Evolutionary conservation across 2,113 vertebrate species (phyloP).

Genomic region (Rhadina sibilatrix): DNA sequence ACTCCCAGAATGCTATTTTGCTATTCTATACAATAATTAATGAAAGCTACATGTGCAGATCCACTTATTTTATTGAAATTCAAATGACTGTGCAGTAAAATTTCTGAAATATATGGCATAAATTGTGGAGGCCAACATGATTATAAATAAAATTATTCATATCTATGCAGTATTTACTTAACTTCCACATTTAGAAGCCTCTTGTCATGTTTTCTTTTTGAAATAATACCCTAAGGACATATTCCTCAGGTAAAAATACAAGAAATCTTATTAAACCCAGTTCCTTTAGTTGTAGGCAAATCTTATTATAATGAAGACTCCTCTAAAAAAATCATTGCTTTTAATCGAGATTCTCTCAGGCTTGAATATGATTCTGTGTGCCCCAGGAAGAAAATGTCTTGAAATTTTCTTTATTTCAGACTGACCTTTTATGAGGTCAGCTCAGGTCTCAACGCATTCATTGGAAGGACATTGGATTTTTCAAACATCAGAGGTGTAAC

Average conservation of each 20-base stretch:
- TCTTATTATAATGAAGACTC: background rate
- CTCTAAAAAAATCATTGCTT: background rate
- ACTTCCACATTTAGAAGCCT: background rate
- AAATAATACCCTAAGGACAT: background rate
- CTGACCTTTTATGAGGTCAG: background rate
- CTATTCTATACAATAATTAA: background rate
- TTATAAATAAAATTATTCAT: background rate
- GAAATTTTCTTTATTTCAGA: background rate
- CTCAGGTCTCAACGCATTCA: background rate
- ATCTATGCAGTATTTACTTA: background rate
- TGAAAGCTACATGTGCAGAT: background rate
- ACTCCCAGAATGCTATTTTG: background rate
- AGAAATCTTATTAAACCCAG: background rate
- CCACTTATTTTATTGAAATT: background rate
- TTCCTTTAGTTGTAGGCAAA: background rate
- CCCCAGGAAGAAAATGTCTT: background rate
- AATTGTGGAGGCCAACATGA: background rate
- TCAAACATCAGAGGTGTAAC: background rate
- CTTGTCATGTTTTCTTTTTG: background rate
- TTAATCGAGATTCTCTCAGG: slow-evolving; percentile 16
- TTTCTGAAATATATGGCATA: background rate
- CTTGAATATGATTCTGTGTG: slow-evolving; percentile 4
- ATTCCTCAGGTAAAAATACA: background rate
- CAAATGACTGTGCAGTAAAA: background rate
- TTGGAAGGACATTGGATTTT: background rate